Percentiles rank a stretch among this genome's conserved stretches.
phyloP scores from a whole-genome alignment of 23 tunicate genomes.

The Phallusia fumigata region DNA sequence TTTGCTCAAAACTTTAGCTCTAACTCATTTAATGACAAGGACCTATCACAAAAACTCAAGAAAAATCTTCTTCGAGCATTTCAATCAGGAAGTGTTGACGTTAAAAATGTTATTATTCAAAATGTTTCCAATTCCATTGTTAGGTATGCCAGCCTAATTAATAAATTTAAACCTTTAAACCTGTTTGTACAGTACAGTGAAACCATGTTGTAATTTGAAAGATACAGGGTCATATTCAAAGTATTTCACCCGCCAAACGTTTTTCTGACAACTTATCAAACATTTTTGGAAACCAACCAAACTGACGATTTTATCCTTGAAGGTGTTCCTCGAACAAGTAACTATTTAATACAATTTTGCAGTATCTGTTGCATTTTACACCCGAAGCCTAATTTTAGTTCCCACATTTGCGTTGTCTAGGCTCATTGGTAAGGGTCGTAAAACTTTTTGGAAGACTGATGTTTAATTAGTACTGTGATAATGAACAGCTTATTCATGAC shows the following conservation, averaged over 20 bases:
- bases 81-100: background rate
- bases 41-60: background rate
- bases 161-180: no score
- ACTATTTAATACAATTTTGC: no score
- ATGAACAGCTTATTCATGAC: no score
- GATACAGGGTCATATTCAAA: background rate
- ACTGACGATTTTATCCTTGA: background rate
- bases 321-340: background rate
- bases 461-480: no score
- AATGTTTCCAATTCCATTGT: background rate
- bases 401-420: no score
- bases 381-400: conserved; percentile 10
- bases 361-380: no score
- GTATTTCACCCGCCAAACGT: background rate
- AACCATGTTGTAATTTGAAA: no score
- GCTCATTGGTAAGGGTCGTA: no score
- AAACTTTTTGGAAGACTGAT: no score
- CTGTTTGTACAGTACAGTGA: no score
- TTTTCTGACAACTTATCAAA: background rate
- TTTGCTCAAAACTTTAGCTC: background rate
- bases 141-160: background rate
- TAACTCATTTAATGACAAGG: no score
- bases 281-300: background rate
- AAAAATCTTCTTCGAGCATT: background rate
- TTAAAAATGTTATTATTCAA: background rate